These are phyloP conservation scores for Malaclemys terrapin DNA, from an alignment of 2,113 vertebrate genomes.

Conservation along the genomic window DNA sequence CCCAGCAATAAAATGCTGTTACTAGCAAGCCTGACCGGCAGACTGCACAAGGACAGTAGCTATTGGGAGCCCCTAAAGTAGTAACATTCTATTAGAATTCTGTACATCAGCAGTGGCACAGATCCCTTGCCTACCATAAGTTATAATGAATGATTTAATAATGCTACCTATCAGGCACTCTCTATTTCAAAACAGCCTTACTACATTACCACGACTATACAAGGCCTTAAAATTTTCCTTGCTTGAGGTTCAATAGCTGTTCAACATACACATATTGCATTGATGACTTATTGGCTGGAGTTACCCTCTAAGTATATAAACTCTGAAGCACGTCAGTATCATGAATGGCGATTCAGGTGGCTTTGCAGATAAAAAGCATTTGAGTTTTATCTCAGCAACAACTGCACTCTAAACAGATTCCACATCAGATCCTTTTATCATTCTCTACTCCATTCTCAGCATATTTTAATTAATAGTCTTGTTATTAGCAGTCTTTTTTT, in stretches of 20 bases:
- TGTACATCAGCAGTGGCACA: not conserved
- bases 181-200: not conserved
- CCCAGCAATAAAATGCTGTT: not conserved
- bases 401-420: not conserved
- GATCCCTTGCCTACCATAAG: not conserved
- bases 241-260: not conserved
- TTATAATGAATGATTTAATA: not conserved
- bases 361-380: not conserved
- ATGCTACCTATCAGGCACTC: not conserved
- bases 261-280: rapidly evolving
- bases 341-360: not conserved
- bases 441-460: not conserved
- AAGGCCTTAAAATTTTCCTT: not conserved
- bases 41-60: rapidly evolving
- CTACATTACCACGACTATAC: rapidly evolving
- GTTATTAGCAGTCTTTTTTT: not conserved
- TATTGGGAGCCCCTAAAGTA: not conserved
- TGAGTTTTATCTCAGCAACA: not conserved
- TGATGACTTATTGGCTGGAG: not conserved
- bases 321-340: not conserved
- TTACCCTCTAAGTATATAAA: not conserved
- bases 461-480: not conserved
- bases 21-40: rapidly evolving
- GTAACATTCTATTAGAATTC: not conserved
- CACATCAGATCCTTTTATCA: not conserved